Conservation (phyloP, 2,113 vertebrate species). For the Coptodon bakossiorum region DNA sequence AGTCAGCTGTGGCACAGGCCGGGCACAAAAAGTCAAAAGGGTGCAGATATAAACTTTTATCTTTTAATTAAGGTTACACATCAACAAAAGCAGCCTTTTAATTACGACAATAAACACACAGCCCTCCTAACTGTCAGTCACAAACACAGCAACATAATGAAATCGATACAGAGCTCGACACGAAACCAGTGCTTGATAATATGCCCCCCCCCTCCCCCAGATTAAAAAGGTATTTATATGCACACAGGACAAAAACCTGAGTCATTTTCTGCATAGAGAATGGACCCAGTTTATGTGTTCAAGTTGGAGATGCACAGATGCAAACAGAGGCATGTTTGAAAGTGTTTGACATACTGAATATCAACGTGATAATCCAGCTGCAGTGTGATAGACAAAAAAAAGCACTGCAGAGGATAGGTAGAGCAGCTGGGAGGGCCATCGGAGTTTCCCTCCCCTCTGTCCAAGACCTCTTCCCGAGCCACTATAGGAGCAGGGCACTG, state of each 20-base stretch:
- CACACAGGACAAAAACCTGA: background rate
- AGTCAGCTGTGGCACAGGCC: background rate
- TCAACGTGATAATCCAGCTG: background rate
- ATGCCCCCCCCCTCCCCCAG: background rate
- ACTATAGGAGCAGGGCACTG: background rate
- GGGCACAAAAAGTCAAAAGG: background rate
- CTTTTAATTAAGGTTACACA: background rate
- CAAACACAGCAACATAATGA: background rate
- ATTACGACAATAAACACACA: background rate
- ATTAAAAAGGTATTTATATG: background rate
- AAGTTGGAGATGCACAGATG: background rate
- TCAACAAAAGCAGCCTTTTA: background rate
- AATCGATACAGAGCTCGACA: background rate
- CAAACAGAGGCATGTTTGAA: background rate
- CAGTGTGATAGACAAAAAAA: background rate
- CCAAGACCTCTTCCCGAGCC: background rate
- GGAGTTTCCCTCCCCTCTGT: background rate
- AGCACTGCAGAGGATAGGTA: background rate
- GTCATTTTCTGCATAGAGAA: background rate
- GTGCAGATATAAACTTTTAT: background rate
- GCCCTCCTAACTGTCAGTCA: background rate
- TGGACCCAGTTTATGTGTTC: background rate
- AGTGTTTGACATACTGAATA: background rate
- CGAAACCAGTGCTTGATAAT: background rate
- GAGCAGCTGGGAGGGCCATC: background rate